Evolutionary conservation across 1,140 invertebrate genomes (phyloP), one percentile per base, ranked within the genome.

Genomic region (Listronotus bonariensis): DNA sequence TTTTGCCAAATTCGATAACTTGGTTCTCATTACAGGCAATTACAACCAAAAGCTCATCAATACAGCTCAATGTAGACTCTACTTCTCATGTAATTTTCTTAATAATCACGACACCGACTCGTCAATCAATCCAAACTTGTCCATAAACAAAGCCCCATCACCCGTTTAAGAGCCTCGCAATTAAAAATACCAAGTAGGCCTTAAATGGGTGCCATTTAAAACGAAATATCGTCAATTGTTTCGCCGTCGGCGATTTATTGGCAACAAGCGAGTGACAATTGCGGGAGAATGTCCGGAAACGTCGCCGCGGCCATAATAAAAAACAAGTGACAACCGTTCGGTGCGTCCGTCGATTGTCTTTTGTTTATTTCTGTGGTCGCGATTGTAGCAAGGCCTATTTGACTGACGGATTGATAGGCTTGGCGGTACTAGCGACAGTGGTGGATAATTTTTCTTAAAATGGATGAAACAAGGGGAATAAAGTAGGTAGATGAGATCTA

Each of bases 271-370:
- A 73, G 71, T 71, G 71, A 72, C 71, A 71, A 72, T 72, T 72
- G 71, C 71, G 52, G 41, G 18, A 62, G 68, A 54, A 74, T 72
- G 72, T 74, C 71, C 66, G 72, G 71, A 74, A 74, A 68, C 68
- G 61, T 74, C 72, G 64, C 5, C n/a, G n/a, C 59, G 32, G 52
- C 51, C 51, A 55, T 54, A 63, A 63, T 72, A 74, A 74, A 74
- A 73, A 73, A 72, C 68, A 65, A 72, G 70, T 68, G 71, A 73
- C 71, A 74, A 64, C 34, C 61, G 43, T 45, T 64, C 52, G 61
- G 18, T 64, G 53, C 43, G 43, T 38, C 68, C 69, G 68, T 70
- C 73, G 71, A 71, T 70, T 69, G 71, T 73, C 66, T 66, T 48
- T 53, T 41, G 46, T 43, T 53, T 54, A 38, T 53, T 42, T 11